Conservation (phyloP, 2,888 invertebrate genomes). For the Stenchaetothrips biformis region DNA sequence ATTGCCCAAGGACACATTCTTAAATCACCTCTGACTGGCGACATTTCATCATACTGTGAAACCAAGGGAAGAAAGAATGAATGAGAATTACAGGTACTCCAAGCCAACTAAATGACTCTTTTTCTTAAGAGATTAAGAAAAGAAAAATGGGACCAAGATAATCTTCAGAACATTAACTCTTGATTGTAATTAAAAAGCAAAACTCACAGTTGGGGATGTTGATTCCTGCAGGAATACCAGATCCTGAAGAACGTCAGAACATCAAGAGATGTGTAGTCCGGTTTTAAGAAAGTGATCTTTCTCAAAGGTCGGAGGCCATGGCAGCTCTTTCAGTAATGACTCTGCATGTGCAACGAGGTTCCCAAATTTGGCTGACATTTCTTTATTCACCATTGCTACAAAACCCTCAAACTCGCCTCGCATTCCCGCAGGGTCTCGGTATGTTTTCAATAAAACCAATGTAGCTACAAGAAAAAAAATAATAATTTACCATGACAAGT, state of each 20-base stretch:
- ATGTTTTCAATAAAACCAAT: slow-evolving; percentile 90
- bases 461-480: slow-evolving; percentile 51
- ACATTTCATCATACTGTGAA: slow-evolving; percentile 85
- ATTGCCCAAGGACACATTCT: slow-evolving; percentile 96
- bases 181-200: slow-evolving; percentile 32
- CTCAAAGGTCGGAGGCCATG: slow-evolving; percentile 81
- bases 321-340: slow-evolving; percentile 69
- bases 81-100: too few species aligned
- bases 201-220: slow-evolving; percentile 93
- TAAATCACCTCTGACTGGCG: slow-evolving; percentile 95
- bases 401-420: slow-evolving; percentile 95
- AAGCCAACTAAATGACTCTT: too few species aligned
- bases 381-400: slow-evolving; percentile 92
- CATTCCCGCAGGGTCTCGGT: slow-evolving; percentile 89
- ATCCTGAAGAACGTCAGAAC: slow-evolving; percentile 86
- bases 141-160: slow-evolving; percentile 26
- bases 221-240: slow-evolving; percentile 92
- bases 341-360: slow-evolving; percentile 77
- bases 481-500: slow-evolving; percentile 46
- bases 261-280: slow-evolving; percentile 94
- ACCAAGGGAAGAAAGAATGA: slow-evolving; percentile 24
- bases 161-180: not conserved
- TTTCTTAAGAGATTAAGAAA: not conserved
- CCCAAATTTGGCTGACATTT: slow-evolving; percentile 84
- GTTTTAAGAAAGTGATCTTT: slow-evolving; percentile 86